Percentiles rank a stretch among this genome's conserved stretches.
Evolutionary conservation across 2,888 invertebrate genomes (phyloP).

Genomic region (Erannis defoliaria): DNA sequence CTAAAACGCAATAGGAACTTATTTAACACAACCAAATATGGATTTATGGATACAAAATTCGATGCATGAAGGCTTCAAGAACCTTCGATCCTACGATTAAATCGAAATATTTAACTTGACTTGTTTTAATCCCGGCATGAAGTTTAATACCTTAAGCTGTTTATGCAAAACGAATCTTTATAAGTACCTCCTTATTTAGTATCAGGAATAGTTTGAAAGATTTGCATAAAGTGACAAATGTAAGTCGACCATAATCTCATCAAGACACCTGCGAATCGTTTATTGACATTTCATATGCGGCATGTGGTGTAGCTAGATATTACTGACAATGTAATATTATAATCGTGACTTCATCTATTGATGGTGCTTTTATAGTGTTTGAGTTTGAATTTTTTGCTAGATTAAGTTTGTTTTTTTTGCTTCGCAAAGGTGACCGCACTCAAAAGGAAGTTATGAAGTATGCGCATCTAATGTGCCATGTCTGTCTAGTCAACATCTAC

Average conservation of each 20-base stretch:
- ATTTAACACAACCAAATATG: constrained; percentile 26
- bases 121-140: constrained; percentile 46
- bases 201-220: constrained; percentile 60
- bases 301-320: constrained; percentile 13
- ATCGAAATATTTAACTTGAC: constrained; percentile 48
- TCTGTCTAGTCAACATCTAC: constrained; percentile 23
- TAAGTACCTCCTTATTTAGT: constrained; percentile 50
- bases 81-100: constrained; percentile 28
- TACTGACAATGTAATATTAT: constrained; percentile 27
- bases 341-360: constrained; percentile 26
- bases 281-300: constrained; percentile 14
- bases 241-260: constrained; percentile 40
- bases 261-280: constrained; percentile 31
- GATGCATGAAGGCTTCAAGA: constrained; percentile 26
- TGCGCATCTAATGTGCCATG: constrained; percentile 27
- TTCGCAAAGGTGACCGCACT: constrained; percentile 34
- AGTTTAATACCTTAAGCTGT: constrained; percentile 50
- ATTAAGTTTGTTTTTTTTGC: constrained; percentile 22
- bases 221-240: constrained; percentile 69
- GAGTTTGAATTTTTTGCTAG: constrained; percentile 23
- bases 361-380: constrained; percentile 19
- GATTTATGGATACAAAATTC: constrained; percentile 16
- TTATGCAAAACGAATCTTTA: constrained; percentile 49
- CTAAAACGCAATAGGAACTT: constrained; percentile 10
- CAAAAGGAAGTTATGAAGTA: constrained; percentile 33